These are phyloP conservation scores for Erithacus rubecula DNA, from an alignment of 2,797 vertebrate genomes.

Conservation along the genomic window DNA sequence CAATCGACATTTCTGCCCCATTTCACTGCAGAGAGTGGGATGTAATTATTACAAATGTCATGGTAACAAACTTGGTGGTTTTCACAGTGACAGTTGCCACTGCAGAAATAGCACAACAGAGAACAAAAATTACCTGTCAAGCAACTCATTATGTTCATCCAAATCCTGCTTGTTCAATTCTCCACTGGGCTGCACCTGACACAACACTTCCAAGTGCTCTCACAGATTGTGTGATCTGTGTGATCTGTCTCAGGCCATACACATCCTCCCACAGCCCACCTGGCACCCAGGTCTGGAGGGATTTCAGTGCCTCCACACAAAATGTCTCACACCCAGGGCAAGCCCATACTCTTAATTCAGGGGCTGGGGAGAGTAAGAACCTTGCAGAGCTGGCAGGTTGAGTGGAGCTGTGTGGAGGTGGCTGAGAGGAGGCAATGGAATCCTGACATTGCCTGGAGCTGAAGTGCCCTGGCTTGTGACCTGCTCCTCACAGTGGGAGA, in stretches of 20 bases:
- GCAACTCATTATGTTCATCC: constrained; percentile 57
- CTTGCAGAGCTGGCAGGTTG: neutral
- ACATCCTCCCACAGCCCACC: neutral
- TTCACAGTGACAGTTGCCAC: constrained; percentile 68
- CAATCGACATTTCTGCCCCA: constrained; percentile 66
- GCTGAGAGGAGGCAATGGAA: neutral
- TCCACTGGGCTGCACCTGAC: constrained; percentile 29
- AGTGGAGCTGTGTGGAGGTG: neutral
- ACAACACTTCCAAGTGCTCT: constrained; percentile 11
- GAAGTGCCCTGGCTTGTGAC: neutral
- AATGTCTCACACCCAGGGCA: neutral
- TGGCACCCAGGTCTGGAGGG: neutral
- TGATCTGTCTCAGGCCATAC: neutral
- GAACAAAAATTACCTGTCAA: constrained; percentile 71
- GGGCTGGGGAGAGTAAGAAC: neutral
- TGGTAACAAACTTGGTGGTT: constrained; percentile 66
- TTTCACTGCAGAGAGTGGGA: constrained; percentile 66
- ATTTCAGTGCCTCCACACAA: neutral
- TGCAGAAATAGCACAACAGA: constrained; percentile 67
- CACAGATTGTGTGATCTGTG: neutral
- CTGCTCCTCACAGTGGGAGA: neutral
- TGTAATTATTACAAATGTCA: constrained; percentile 72
- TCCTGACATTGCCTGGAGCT: neutral
- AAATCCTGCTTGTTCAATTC: constrained; percentile 44
- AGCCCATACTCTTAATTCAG: neutral